Conservation (phyloP, 2,797 vertebrate genomes). For the Pelobates cultripes region DNA sequence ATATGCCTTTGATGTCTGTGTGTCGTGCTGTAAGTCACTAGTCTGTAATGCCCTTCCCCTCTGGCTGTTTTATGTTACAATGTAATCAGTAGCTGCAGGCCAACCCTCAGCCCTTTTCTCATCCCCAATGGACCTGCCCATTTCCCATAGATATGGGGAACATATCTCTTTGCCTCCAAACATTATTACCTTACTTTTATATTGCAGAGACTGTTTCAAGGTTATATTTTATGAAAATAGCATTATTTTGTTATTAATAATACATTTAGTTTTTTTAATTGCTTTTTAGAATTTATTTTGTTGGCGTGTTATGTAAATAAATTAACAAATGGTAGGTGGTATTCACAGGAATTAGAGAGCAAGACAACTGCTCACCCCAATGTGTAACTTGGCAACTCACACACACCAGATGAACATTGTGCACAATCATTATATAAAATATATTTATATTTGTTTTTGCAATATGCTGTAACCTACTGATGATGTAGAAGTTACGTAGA, state of each 20-base stretch:
- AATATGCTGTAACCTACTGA: too few relatives aligned
- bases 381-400: background rate
- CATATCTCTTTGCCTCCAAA: conserved; percentile 49
- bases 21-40: conserved; percentile 1
- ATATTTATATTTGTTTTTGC: background rate
- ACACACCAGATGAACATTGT: background rate
- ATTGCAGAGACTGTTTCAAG: conserved; percentile 63
- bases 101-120: background rate
- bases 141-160: conserved; percentile 28
- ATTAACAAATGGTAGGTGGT: conserved; percentile 48
- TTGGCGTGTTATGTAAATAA: conserved; percentile 53
- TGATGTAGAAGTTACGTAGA: too few relatives aligned
- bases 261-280: conserved; percentile 70
- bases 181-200: conserved; percentile 56
- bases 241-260: conserved; percentile 75
- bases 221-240: conserved; percentile 77
- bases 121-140: conserved; percentile 46
- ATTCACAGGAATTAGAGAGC: conserved; percentile 26
- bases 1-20: conserved; percentile 1
- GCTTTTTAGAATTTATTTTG: conserved; percentile 45
- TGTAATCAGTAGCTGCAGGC: conserved; percentile 41
- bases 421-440: background rate
- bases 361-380: background rate
- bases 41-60: background rate
- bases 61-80: conserved; percentile 24